Base-by-base conservation (phyloP, 2,113 vertebrate genomes). In the Glaucidium brasilianum region DNA sequence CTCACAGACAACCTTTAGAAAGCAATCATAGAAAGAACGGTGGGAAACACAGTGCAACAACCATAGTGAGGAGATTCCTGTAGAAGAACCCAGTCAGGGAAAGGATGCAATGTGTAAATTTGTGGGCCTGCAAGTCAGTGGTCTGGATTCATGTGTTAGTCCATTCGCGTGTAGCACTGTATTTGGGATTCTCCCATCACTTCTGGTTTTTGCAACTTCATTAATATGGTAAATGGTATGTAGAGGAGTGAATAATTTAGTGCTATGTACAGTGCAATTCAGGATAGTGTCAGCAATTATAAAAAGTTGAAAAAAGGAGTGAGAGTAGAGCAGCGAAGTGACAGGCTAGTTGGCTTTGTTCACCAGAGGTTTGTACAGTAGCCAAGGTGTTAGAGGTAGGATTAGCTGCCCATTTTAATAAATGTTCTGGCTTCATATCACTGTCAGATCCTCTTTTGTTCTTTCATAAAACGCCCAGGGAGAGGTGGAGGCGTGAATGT, bases 61-160 rank as follows among this genome's bases (percentile, higher is more conserved):
- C 53, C 45, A 6, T 6, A 45, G n/a, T 0, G 1, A 67, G 63
- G 67, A 82, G 56, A n/a, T 72, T 59, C 4, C 7, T n/a, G 1
- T 6, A 12, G 76, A 92, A 71, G 63, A 64, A 37, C 32, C 10
- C 0, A 0, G 30, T 34, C 35, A 49, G 55, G 60, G 59, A 56
- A 56, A 64, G 56, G 56, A 26, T 72, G 37, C 1, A 1, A 41
- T 18, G 41, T 50, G 26, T 47, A 68, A 25, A 82, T n/a, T 26
- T 32, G 34, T 5, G 63, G 85, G 58, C 41, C 53, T 67, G 47
- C 0, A 0, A 75, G 49, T 34, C 1, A 1, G 32, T 43, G 37
- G 6, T 75, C 63, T 73, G 37, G 63, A 45, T 43, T 72, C 9
- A 2, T 22, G 19, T 15, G 37, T 69, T 49, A 55, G 30, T 59